Percentiles rank a stretch among this genome's conserved stretches.
phyloP scores from a whole-genome alignment of 1,140 invertebrate species.

The Aculops lycopersici region DNA sequence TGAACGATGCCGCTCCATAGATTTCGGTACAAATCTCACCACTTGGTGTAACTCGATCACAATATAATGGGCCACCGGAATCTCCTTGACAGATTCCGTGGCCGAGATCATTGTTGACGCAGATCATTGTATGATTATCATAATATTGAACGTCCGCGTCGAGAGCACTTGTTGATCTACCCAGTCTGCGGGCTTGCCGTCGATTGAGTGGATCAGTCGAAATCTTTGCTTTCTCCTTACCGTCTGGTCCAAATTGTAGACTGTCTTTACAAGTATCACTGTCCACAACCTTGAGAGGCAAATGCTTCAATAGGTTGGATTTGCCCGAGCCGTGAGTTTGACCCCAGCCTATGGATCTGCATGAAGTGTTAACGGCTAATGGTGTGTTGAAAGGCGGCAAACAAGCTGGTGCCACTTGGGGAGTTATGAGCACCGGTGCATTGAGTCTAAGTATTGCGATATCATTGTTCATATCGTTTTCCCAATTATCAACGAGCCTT shows the following conservation, averaged over 20 bases:
- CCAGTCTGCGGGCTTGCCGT: too few relatives aligned
- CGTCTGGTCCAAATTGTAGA: too few relatives aligned
- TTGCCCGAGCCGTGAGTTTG: conserved; percentile 5
- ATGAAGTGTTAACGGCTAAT: not conserved
- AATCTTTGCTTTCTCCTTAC: too few relatives aligned
- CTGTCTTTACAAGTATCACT: too few relatives aligned
- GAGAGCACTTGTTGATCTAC: too few relatives aligned
- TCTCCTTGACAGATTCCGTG: not conserved
- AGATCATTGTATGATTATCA: not conserved
- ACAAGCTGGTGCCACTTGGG: not conserved
- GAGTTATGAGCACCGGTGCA: not conserved
- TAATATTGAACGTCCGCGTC: too few relatives aligned
- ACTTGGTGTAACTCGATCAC: too few relatives aligned
- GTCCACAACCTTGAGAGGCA: not conserved
- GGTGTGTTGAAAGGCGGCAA: too few relatives aligned
- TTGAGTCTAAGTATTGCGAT: not conserved
- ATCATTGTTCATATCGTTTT: conserved; percentile 1
- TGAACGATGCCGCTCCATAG: too few relatives aligned
- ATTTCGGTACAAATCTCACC: too few relatives aligned
- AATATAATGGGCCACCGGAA: not conserved
- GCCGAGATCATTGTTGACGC: not conserved
- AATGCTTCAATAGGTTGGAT: not conserved
- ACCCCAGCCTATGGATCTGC: conserved; percentile 6
- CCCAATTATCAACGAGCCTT: not conserved
- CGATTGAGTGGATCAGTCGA: too few relatives aligned